Percentiles rank a stretch among this genome's conserved stretches.
phyloP scores from a whole-genome alignment of 2,888 invertebrate genomes.

The Drosophila mulleri region DNA sequence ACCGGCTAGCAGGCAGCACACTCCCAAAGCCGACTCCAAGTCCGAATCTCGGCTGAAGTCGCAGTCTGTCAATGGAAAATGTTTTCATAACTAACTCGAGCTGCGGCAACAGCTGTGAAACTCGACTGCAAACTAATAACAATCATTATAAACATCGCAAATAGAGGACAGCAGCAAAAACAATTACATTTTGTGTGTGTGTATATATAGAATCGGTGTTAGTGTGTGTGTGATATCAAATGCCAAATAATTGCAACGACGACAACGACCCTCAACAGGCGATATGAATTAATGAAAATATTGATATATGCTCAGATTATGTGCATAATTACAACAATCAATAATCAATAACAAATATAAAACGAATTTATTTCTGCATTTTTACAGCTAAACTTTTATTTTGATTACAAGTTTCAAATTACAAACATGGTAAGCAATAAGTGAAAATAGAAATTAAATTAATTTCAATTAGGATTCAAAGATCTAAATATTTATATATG shows the following conservation, averaged over 20 bases:
- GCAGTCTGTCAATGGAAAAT: constrained; percentile 39
- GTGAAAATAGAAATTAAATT: neutral
- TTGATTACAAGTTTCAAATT: constrained; percentile 44
- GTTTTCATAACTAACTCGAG: constrained; percentile 53
- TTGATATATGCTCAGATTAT: constrained; percentile 28
- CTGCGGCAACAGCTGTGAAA: constrained; percentile 36
- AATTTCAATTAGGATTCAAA: neutral
- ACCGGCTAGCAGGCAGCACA: constrained; percentile 14
- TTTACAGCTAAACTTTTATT: constrained; percentile 56
- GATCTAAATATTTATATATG: neutral
- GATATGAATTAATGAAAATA: constrained; percentile 21
- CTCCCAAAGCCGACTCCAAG: constrained; percentile 13
- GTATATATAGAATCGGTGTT: neutral
- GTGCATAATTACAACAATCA: constrained; percentile 35
- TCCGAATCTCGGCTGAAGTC: constrained; percentile 21
- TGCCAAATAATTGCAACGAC: constrained; percentile 47
- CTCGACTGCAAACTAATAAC: constrained; percentile 45
- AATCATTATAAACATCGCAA: constrained; percentile 50
- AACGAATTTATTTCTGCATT: constrained; percentile 18
- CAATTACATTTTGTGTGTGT: constrained; percentile 16
- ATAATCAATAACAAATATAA: constrained; percentile 41
- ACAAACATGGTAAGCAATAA: constrained; percentile 57
- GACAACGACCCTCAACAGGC: constrained; percentile 54
- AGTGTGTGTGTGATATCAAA: constrained; percentile 33
- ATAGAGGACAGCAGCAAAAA: constrained; percentile 55